phyloP scores from a whole-genome alignment of 2,888 invertebrate genomes.

The Cacoxenus indagator region DNA sequence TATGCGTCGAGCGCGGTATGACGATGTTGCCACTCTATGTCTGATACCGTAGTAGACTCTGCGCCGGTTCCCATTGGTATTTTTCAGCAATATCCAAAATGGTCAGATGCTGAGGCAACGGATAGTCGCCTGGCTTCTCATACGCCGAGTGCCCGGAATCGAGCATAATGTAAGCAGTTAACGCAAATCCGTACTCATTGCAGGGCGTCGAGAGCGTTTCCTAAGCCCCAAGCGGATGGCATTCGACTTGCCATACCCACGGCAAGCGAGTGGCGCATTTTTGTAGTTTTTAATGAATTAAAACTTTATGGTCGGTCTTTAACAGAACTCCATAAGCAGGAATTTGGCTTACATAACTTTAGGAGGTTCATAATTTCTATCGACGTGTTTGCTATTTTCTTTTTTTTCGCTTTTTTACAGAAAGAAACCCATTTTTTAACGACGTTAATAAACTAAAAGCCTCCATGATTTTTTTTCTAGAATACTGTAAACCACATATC shows the following conservation, averaged over 20 bases:
- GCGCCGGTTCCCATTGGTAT: constrained; percentile 47
- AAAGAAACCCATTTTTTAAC: too few relatives aligned
- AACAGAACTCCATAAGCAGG: too few relatives aligned
- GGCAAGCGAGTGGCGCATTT: too few relatives aligned
- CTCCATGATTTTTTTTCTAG: too few relatives aligned
- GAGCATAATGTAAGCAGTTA: constrained; percentile 90
- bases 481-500: too few relatives aligned
- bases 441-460: too few relatives aligned
- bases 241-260: constrained; percentile 79
- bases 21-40: constrained; percentile 55
- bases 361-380: too few relatives aligned
- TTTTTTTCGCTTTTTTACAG: too few relatives aligned
- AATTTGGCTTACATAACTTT: too few relatives aligned
- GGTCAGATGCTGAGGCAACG: constrained; percentile 78
- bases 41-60: constrained; percentile 55
- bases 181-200: constrained; percentile 75
- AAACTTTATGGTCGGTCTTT: too few relatives aligned
- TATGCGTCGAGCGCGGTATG: constrained; percentile 54
- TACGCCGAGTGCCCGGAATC: constrained; percentile 87
- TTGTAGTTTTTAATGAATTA: too few relatives aligned
- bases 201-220: constrained; percentile 79
- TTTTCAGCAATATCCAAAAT: constrained; percentile 47
- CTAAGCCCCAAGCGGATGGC: constrained; percentile 85
- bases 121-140: constrained; percentile 81
- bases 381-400: too few relatives aligned